A percentile compares a stretch with the other conserved stretches of the same genome.
Conservation (phyloP, 2,797 vertebrate species). For the Meriones psammophilus region DNA sequence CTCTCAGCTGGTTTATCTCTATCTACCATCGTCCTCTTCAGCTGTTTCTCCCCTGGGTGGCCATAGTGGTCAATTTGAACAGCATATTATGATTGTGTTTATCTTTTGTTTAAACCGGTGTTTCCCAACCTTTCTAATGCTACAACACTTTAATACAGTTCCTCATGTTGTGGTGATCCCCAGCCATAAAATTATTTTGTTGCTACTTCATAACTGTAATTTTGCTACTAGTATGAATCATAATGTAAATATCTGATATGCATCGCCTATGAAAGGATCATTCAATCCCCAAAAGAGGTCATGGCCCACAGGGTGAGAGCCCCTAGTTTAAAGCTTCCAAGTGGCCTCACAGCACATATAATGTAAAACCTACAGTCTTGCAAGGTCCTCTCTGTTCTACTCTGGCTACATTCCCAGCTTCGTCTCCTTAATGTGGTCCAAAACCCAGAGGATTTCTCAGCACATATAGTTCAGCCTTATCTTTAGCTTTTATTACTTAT, state of each 20-base stretch:
- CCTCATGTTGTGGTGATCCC: too few species aligned
- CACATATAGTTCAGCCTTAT: neutral
- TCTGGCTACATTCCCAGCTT: neutral
- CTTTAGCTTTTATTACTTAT: neutral
- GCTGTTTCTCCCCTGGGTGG: neutral
- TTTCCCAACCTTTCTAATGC: too few species aligned
- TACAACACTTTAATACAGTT: too few species aligned
- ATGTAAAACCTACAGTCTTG: neutral
- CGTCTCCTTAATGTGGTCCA: neutral
- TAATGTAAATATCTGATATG: neutral
- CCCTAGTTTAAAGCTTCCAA: neutral
- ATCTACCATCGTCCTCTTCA: neutral
- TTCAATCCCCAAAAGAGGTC: neutral
- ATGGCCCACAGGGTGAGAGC: neutral
- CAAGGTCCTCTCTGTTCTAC: neutral
- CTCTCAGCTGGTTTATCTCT: neutral
- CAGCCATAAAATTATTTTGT: too few species aligned
- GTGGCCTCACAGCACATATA: neutral
- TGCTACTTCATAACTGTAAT: neutral
- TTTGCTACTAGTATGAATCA: neutral
- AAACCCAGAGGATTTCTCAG: neutral
- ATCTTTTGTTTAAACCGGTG: neutral
- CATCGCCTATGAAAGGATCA: neutral
- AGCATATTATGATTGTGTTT: neutral
- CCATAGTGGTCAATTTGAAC: neutral